Percentiles rank a stretch among this genome's conserved stretches.
These are phyloP conservation scores for Ibycter americanus DNA, from an alignment of 2,797 vertebrate genomes.

Conservation along the genomic window DNA sequence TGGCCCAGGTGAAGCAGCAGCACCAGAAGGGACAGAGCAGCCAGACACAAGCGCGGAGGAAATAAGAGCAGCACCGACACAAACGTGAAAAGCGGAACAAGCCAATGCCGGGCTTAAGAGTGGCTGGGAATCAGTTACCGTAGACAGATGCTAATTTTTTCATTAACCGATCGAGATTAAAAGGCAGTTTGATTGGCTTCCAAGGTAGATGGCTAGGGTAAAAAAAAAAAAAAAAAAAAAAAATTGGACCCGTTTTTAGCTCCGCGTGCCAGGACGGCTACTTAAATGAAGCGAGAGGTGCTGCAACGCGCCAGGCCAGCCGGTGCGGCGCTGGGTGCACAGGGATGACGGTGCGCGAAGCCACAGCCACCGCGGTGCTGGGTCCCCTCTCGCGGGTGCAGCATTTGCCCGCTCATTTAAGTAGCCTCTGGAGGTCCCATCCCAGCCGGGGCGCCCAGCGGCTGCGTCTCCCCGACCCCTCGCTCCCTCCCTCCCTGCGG, in stretches of 20 bases:
- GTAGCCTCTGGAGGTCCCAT: not conserved
- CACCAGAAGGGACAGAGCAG: constrained; percentile 87
- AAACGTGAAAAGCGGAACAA: constrained; percentile 67
- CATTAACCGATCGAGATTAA: not conserved
- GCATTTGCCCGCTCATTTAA: not conserved
- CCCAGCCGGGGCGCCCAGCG: not conserved
- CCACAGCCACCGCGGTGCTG: not conserved
- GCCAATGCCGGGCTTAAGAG: constrained; percentile 84
- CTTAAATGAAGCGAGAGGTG: not conserved
- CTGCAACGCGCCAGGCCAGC: not conserved
- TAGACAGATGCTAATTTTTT: not conserved
- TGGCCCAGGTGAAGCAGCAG: constrained; percentile 92
- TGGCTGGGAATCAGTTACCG: constrained; percentile 75
- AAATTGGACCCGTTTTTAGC: not conserved
- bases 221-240: too few relatives aligned
- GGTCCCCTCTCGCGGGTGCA: not conserved
- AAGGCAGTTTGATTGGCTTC: constrained; percentile 51
- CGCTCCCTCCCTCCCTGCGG: not conserved
- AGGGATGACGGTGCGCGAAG: not conserved
- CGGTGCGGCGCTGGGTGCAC: not conserved
- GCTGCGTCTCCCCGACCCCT: not conserved
- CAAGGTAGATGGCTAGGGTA: not conserved
- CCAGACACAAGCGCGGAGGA: constrained; percentile 76
- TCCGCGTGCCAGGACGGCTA: not conserved
- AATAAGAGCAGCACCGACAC: constrained; percentile 73